Percentiles rank a stretch among this genome's conserved stretches.
Evolutionary conservation across 2,113 vertebrate species (phyloP).

Genomic region (Pangasianodon gigas): DNA sequence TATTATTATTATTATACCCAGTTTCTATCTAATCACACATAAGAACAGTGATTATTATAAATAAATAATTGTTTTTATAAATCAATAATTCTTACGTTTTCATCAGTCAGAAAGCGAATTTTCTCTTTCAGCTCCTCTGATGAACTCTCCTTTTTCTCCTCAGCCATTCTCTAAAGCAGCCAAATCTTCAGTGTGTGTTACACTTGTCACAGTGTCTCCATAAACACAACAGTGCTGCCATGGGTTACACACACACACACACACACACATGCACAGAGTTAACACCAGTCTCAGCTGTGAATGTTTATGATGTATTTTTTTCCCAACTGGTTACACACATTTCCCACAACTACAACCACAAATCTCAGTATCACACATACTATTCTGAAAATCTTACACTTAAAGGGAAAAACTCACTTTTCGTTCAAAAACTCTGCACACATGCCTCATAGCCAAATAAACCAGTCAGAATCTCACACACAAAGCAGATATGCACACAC

Average conservation of each 20-base stretch:
- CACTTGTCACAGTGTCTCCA: background rate
- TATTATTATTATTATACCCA: background rate
- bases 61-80: no score
- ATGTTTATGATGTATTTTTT: no score
- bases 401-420: no score
- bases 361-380: background rate
- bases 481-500: background rate
- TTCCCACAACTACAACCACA: background rate
- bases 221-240: constrained; percentile 8
- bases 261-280: background rate
- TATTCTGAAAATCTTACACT: no score
- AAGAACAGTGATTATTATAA: background rate
- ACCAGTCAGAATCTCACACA: background rate
- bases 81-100: constrained; percentile 6
- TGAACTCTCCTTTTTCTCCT: background rate
- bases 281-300: background rate
- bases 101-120: background rate
- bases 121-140: constrained; percentile 11
- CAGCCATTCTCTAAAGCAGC: constrained; percentile 11
- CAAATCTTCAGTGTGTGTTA: background rate
- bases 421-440: background rate
- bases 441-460: no score
- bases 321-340: no score
- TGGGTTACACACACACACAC: constrained; percentile 10
- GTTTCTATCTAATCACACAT: background rate